Conservation (phyloP, 2,888 invertebrate genomes). For the Sphaerophoria rueppellii region DNA sequence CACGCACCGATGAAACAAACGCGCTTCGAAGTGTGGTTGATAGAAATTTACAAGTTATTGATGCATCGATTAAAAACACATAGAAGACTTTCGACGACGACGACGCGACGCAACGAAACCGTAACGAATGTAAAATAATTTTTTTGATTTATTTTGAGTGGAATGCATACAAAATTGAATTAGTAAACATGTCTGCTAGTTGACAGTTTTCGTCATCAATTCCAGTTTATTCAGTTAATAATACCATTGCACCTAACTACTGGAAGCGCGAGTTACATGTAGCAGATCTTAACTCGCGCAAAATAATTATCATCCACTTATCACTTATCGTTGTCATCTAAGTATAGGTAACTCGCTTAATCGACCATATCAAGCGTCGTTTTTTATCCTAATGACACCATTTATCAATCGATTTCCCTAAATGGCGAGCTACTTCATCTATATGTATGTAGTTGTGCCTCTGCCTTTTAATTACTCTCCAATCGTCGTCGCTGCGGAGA, state of each 20-base stretch:
- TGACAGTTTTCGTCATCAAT: not conserved
- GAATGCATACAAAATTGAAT: conserved; percentile 47
- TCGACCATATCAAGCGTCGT: conserved; percentile 13
- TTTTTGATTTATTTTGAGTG: conserved; percentile 49
- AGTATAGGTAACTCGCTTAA: not conserved
- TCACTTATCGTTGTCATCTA: not conserved
- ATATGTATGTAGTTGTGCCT: not conserved
- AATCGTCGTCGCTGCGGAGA: not conserved
- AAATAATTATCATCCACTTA: conserved; percentile 5
- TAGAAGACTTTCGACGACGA: conserved; percentile 21
- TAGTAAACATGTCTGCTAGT: conserved; percentile 21
- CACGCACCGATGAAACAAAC: not conserved
- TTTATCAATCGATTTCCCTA: conserved; percentile 29
- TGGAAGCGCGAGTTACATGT: too few species aligned
- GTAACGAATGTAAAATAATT: conserved; percentile 17
- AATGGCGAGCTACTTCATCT: not conserved
- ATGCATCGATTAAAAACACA: conserved; percentile 53
- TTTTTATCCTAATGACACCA: conserved; percentile 32
- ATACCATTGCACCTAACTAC: too few species aligned
- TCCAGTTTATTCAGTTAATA: too few species aligned
- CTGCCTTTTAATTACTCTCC: conserved; percentile 40
- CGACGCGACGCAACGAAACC: conserved; percentile 37
- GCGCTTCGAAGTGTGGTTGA: conserved; percentile 20
- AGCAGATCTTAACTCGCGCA: conserved; percentile 5
- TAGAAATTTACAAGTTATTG: conserved; percentile 42